Percentiles rank a stretch among this genome's conserved stretches.
These are phyloP conservation scores for Drosophila anomelani DNA, from an alignment of 2,888 invertebrate genomes.

Conservation along the genomic window DNA sequence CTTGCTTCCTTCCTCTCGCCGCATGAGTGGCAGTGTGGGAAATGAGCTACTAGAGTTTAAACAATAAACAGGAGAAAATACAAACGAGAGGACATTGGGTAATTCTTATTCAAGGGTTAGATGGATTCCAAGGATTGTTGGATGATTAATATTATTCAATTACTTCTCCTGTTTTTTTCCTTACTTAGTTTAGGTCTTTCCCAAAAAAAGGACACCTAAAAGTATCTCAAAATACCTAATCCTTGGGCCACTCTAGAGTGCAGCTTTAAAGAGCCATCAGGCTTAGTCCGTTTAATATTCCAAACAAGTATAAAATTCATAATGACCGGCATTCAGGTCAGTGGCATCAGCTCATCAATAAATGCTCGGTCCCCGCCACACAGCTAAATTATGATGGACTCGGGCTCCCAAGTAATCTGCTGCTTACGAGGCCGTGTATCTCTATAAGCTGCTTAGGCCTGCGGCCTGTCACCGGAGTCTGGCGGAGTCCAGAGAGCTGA, in stretches of 20 bases:
- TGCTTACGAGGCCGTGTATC: constrained; percentile 28
- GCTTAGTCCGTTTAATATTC: not conserved
- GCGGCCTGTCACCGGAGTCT: constrained; percentile 18
- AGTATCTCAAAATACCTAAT: not conserved
- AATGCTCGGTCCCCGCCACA: constrained; percentile 1
- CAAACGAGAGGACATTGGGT: constrained; percentile 19
- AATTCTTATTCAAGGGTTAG: constrained; percentile 13
- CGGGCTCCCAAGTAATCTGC: constrained; percentile 29
- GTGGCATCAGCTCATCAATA: constrained; percentile 16
- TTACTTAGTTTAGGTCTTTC: not conserved
- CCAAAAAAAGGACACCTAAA: not conserved
- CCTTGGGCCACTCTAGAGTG: not conserved
- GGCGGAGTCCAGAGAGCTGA: constrained; percentile 2
- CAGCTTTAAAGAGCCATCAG: not conserved
- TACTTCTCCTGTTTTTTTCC: too few species aligned
- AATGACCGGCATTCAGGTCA: constrained; percentile 10
- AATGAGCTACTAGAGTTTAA: constrained; percentile 46
- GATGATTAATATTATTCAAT: too few species aligned
- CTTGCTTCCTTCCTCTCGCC: not conserved
- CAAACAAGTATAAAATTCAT: constrained; percentile 2
- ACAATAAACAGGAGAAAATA: constrained; percentile 40
- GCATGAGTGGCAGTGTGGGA: constrained; percentile 21
- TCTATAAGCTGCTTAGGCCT: constrained; percentile 43
- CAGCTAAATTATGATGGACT: constrained; percentile 9
- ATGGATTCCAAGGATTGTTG: not conserved